Conservation (phyloP, 2,888 invertebrate species). For the Cepaea hortensis region DNA sequence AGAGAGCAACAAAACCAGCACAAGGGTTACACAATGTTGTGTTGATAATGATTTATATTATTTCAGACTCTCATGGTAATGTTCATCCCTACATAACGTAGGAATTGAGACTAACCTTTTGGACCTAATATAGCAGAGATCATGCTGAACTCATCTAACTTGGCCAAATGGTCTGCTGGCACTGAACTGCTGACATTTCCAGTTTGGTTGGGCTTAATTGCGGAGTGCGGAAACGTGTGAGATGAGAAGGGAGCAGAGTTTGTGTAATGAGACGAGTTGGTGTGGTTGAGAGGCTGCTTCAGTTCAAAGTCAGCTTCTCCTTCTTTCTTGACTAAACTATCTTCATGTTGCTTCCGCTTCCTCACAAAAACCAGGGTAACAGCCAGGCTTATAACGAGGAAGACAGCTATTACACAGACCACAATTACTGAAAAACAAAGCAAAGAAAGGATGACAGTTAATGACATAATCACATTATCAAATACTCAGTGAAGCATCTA, state of each 20-base stretch:
- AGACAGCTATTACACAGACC: slow-evolving; percentile 58
- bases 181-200: slow-evolving; percentile 36
- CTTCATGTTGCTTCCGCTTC: slow-evolving; percentile 53
- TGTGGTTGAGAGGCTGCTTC: slow-evolving; percentile 63
- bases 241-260: slow-evolving; percentile 45
- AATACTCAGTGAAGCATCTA: not conserved
- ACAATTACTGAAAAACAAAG: slow-evolving; percentile 61
- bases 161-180: slow-evolving; percentile 63
- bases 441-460: not conserved
- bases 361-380: slow-evolving; percentile 61
- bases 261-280: slow-evolving; percentile 30
- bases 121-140: slow-evolving; percentile 65
- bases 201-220: slow-evolving; percentile 39
- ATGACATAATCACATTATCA: not conserved
- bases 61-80: not conserved
- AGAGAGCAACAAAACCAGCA: no score
- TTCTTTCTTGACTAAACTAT: slow-evolving; percentile 60
- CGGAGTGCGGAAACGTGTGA: slow-evolving; percentile 42
- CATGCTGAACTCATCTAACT: slow-evolving; percentile 71
- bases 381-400: slow-evolving; percentile 61
- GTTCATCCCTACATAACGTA: not conserved
- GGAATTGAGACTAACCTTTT: slow-evolving; percentile 52
- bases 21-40: no score
- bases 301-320: slow-evolving; percentile 60
- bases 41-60: no score